A percentile compares a stretch with the other conserved stretches of the same genome.
Evolutionary conservation across 2,113 vertebrate genomes (phyloP).

Genomic region (Grus americana): DNA sequence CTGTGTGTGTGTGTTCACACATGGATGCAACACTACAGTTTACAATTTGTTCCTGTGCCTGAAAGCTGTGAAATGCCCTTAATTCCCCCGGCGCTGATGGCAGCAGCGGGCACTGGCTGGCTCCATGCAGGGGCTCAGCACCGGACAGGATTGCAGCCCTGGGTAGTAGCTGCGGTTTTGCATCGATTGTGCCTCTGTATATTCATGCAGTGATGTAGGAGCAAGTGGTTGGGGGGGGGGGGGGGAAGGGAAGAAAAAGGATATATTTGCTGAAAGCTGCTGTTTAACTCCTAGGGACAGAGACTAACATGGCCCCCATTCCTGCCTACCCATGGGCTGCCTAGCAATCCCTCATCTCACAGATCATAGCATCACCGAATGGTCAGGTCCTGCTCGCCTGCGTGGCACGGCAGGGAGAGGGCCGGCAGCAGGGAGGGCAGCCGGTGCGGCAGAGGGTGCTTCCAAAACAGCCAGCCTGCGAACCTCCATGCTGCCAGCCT

Average conservation of each 20-base stretch:
- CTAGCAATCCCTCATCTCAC: background rate
- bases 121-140: background rate
- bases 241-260: background rate
- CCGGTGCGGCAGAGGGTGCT: rapidly evolving
- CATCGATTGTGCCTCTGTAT: rapidly evolving
- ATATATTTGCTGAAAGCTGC: background rate
- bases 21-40: constrained; percentile 22
- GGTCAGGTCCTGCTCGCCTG: rapidly evolving
- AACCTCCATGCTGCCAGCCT: background rate
- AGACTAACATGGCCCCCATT: rapidly evolving
- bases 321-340: background rate
- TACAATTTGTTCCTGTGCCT: constrained; percentile 15
- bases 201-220: background rate
- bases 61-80: constrained; percentile 38
- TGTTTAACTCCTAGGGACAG: background rate
- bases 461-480: background rate
- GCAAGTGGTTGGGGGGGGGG: background rate
- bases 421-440: background rate
- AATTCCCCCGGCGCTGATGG: background rate
- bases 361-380: too few species aligned
- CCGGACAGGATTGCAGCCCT: background rate
- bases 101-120: background rate
- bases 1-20: background rate
- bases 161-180: background rate
- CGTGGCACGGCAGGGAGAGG: rapidly evolving